Evolutionary conservation across 2,113 vertebrate species (phyloP).

Genomic region (Leucoraja erinaceus): DNA sequence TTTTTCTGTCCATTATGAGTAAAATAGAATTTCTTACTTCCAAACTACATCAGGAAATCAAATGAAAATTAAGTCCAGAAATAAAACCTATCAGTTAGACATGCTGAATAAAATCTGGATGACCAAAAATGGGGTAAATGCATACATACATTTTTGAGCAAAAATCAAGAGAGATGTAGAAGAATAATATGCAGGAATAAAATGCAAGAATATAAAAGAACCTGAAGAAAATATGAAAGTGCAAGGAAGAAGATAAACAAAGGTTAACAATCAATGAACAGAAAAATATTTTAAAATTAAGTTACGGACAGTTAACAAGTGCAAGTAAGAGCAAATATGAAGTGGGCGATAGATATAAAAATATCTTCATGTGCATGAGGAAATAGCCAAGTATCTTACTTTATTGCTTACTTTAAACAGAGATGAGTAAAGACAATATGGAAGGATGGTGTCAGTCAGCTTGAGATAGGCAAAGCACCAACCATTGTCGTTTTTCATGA

Average conservation of each 20-base stretch:
- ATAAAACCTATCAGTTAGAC: neutral
- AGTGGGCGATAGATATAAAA: neutral
- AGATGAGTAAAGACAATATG: neutral
- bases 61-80: neutral
- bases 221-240: neutral
- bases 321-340: neutral
- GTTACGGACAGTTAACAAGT: neutral
- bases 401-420: neutral
- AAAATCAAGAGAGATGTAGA: neutral
- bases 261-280: neutral
- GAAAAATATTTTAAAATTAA: neutral
- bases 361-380: neutral
- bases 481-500: neutral
- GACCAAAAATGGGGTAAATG: neutral
- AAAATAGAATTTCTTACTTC: neutral
- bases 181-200: neutral
- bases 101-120: neutral
- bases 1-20: neutral
- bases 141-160: neutral
- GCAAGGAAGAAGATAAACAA: neutral
- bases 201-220: neutral
- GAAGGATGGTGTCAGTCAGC: neutral
- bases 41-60: neutral
- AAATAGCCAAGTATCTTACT: neutral
- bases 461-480: neutral